Conservation (phyloP, 2,113 vertebrate species). For the Macaca mulatta region DNA sequence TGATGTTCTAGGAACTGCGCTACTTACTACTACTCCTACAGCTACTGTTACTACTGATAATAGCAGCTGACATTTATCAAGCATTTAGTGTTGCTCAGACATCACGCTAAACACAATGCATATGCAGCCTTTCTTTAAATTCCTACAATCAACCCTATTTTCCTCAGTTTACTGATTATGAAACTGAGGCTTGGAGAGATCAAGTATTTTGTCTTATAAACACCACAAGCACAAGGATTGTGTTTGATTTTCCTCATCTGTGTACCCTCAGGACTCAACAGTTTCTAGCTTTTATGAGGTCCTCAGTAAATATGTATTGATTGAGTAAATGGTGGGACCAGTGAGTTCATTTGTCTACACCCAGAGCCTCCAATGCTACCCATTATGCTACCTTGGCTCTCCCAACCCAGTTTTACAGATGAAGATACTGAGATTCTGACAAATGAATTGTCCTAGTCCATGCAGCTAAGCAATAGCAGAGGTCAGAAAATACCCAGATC, state of each 20-base stretch:
- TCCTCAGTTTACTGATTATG: not conserved
- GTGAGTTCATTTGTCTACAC: not conserved
- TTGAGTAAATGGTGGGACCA: not conserved
- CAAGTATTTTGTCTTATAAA: not conserved
- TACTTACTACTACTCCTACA: not conserved
- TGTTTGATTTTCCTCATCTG: not conserved
- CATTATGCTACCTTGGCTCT: not conserved
- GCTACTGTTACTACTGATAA: not conserved
- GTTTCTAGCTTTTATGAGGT: not conserved
- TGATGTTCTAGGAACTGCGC: not conserved
- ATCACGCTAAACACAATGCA: not conserved
- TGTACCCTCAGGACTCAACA: not conserved
- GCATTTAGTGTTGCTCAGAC: not conserved
- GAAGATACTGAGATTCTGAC: not conserved
- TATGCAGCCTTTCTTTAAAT: not conserved
- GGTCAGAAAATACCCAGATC: not conserved
- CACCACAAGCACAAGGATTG: not conserved
- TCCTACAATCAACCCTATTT: not conserved
- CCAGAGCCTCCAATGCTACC: not conserved
- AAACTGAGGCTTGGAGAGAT: not conserved
- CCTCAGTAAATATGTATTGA: not conserved
- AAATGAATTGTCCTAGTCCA: not conserved
- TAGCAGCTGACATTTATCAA: not conserved
- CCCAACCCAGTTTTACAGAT: not conserved
- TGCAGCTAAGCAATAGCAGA: not conserved